phyloP scores from a whole-genome alignment of 2,888 invertebrate species.

The Troides aeacus region DNA sequence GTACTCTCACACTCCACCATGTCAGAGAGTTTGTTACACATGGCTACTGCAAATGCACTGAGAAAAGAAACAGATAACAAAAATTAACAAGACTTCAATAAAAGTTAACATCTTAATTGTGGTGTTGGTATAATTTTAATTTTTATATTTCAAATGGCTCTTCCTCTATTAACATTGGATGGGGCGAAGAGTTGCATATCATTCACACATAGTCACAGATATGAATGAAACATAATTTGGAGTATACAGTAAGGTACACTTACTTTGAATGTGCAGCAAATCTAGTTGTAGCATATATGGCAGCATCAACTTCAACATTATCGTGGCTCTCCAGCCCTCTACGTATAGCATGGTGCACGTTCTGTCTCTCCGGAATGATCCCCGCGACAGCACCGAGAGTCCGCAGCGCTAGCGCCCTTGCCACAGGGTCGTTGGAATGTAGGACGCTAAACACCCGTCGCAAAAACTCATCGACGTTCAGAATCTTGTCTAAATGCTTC shows the following conservation, averaged over 20 bases:
- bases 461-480: slow-evolving; percentile 94
- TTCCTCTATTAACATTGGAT: too few species aligned
- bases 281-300: slow-evolving; percentile 95
- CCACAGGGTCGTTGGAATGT: slow-evolving; percentile 98
- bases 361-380: slow-evolving; percentile 95
- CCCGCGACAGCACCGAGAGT: slow-evolving; percentile 95
- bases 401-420: slow-evolving; percentile 92
- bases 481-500: slow-evolving; percentile 96
- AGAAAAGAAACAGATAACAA: slow-evolving; percentile 31
- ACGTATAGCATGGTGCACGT: slow-evolving; percentile 96
- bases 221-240: too few species aligned
- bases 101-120: neutral
- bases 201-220: too few species aligned
- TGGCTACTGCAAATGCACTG: slow-evolving; percentile 96
- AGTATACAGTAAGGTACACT: slow-evolving; percentile 37
- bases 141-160: too few species aligned
- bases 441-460: slow-evolving; percentile 95
- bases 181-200: too few species aligned
- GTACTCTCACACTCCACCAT: slow-evolving; percentile 97
- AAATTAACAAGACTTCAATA: neutral
- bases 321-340: slow-evolving; percentile 96
- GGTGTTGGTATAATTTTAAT: too few species aligned
- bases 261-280: slow-evolving; percentile 97
- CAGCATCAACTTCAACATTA: slow-evolving; percentile 96
- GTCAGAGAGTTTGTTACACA: slow-evolving; percentile 96